Conservation (phyloP, 2,888 invertebrate genomes). For the Crepidodera aurea region DNA sequence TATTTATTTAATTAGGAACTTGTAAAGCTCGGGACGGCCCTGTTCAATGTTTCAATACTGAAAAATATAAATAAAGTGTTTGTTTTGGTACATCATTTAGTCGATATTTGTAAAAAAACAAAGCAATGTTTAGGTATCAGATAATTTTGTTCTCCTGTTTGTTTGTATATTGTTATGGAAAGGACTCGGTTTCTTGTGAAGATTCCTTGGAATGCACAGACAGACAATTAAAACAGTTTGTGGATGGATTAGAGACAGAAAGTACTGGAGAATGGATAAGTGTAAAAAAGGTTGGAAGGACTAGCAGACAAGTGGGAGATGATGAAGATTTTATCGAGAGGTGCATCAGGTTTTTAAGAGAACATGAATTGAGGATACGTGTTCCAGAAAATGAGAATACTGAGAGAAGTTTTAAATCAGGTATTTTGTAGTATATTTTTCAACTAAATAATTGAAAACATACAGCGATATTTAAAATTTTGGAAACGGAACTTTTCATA, state of each 20-base stretch:
- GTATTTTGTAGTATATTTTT: too few relatives aligned
- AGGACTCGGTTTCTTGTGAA: constrained; percentile 45
- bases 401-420: constrained; percentile 51
- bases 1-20: too few relatives aligned
- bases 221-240: constrained; percentile 61
- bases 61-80: constrained; percentile 37
- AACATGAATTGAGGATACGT: constrained; percentile 62
- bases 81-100: constrained; percentile 27
- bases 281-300: constrained; percentile 56
- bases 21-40: constrained; percentile 3
- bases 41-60: constrained; percentile 15
- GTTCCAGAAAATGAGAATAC: constrained; percentile 58
- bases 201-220: constrained; percentile 56
- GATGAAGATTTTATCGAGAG: constrained; percentile 62
- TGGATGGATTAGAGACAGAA: constrained; percentile 62
- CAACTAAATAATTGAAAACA: too few relatives aligned
- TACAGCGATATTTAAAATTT: too few relatives aligned
- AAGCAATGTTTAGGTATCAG: constrained; percentile 41
- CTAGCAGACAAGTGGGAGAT: constrained; percentile 42
- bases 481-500: too few relatives aligned
- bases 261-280: constrained; percentile 59
- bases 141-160: background rate
- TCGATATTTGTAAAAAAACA: constrained; percentile 9
- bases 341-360: constrained; percentile 62
- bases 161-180: background rate